Percentiles rank a stretch among this genome's conserved stretches.
These are phyloP conservation scores for Florisuga fusca DNA, from an alignment of 2,797 vertebrate genomes.

Conservation along the genomic window DNA sequence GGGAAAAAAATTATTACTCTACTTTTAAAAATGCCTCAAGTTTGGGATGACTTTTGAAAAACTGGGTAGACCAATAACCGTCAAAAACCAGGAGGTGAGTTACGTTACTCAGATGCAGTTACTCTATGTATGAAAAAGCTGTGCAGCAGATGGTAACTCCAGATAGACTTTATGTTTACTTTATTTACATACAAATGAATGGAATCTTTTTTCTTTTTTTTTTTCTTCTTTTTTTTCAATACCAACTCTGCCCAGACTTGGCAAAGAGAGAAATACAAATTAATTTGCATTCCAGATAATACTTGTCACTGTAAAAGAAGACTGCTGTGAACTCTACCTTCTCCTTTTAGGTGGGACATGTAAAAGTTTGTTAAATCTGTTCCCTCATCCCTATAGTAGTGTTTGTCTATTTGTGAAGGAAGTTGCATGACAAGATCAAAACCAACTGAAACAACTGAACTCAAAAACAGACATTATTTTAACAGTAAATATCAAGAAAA, in stretches of 20 bases:
- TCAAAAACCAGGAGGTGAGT: background rate
- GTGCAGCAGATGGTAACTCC: background rate
- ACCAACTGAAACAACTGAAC: background rate
- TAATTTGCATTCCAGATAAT: background rate
- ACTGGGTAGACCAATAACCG: background rate
- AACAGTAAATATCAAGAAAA: background rate
- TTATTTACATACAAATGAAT: background rate
- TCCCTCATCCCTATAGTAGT: background rate
- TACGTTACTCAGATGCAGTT: background rate
- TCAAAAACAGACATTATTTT: background rate
- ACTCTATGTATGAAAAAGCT: background rate
- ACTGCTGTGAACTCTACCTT: background rate
- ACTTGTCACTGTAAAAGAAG: background rate
- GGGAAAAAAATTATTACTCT: background rate
- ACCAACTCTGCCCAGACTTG: background rate
- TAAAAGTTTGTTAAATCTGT: background rate
- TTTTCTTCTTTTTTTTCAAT: background rate
- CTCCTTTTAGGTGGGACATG: background rate
- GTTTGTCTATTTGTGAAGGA: background rate
- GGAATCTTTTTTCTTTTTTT: background rate
- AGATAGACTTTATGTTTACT: background rate
- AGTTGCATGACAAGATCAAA: background rate
- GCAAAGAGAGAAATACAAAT: background rate
- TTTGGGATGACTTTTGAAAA: background rate
- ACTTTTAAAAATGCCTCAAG: background rate